phyloP scores from a whole-genome alignment of 2,113 vertebrate genomes.

The Misgurnus anguillicaudatus region DNA sequence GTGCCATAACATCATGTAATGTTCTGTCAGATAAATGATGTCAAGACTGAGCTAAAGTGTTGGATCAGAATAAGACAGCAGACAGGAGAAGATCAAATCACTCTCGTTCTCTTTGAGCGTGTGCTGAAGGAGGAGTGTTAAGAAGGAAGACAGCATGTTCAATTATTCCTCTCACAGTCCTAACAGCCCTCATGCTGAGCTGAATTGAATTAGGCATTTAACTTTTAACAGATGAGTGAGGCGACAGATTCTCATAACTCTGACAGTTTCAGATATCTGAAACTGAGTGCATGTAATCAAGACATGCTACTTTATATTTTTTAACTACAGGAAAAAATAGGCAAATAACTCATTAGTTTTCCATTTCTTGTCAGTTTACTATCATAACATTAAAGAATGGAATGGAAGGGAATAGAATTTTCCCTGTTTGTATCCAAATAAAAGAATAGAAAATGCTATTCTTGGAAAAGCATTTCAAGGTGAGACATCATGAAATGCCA shows the following conservation, averaged over 20 bases:
- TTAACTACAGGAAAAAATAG: not conserved
- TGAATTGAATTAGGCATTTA: conserved; percentile 22
- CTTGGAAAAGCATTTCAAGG: too few relatives aligned
- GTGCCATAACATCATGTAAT: conserved; percentile 2
- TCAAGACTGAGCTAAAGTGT: not conserved
- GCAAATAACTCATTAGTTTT: not conserved
- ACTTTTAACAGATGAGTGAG: conserved; percentile 21
- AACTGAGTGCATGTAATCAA: not conserved
- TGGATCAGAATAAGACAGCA: not conserved
- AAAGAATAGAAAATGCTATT: too few relatives aligned
- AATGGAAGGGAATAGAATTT: too few relatives aligned
- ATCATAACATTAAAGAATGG: too few relatives aligned
- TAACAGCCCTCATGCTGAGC: conserved; percentile 24
- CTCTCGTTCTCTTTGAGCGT: not conserved
- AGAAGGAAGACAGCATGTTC: not conserved
- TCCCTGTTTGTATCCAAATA: too few relatives aligned
- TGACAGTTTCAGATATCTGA: not conserved
- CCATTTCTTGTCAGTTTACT: too few relatives aligned
- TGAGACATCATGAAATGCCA: too few relatives aligned
- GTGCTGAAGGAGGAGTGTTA: not conserved
- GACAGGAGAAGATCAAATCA: not conserved
- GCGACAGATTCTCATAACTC: not conserved
- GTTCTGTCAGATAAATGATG: not conserved
- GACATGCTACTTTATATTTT: not conserved
- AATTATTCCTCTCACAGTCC: conserved; percentile 9